Evolutionary conservation across 2,113 vertebrate genomes (phyloP).

Genomic region (Bubo bubo): DNA sequence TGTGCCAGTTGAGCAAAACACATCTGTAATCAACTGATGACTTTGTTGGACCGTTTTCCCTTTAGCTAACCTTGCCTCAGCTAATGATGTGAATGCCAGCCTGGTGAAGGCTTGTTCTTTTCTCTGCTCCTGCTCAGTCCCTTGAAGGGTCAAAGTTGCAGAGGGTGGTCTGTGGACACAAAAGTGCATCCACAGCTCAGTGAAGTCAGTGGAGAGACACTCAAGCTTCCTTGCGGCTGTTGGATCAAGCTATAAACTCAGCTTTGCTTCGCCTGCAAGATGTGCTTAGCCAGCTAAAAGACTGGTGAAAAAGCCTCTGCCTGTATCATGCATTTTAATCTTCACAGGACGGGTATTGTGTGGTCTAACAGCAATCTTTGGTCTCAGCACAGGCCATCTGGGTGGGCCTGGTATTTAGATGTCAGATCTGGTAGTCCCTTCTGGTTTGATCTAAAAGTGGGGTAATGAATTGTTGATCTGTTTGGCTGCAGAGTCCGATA

Average conservation of each 20-base stretch:
- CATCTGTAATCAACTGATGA: accelerated
- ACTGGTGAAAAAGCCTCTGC: neutral
- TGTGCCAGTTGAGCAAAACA: accelerated
- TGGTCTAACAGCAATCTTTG: neutral
- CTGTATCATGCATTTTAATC: neutral
- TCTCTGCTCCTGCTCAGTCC: neutral
- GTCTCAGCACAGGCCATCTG: neutral
- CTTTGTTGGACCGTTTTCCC: neutral
- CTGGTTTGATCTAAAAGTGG: neutral
- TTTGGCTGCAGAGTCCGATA: neutral
- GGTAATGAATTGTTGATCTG: neutral
- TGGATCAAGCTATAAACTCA: neutral
- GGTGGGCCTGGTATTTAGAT: neutral
- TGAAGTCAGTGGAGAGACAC: neutral
- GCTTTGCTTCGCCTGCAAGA: neutral
- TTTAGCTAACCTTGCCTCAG: neutral
- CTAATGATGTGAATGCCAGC: neutral
- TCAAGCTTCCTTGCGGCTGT: neutral
- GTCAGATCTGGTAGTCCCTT: neutral
- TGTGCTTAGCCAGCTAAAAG: neutral
- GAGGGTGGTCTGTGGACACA: neutral
- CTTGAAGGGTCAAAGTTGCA: neutral
- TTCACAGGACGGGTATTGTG: neutral
- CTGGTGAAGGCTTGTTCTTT: neutral
- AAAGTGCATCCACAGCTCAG: too few relatives aligned